Evolutionary conservation across 2,113 vertebrate species (phyloP).

Genomic region (Ciconia maguari): DNA sequence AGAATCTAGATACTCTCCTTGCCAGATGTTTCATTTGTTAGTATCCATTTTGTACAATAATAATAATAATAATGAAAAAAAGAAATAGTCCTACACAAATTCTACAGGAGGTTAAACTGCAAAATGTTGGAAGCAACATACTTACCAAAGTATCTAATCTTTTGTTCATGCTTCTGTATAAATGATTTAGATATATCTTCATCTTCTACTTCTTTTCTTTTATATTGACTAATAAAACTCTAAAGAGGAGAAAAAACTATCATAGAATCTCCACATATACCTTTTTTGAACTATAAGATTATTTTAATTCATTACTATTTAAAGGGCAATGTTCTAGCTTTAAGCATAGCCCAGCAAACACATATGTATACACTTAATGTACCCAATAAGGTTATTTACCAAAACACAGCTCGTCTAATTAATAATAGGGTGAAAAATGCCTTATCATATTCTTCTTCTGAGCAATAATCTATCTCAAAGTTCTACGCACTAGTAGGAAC

Average conservation of each 20-base stretch:
- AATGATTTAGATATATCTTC: conserved; percentile 84
- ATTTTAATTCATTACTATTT: neutral
- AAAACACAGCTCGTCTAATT: neutral
- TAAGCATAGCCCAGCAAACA: neutral
- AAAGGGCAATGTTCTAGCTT: neutral
- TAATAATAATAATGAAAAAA: neutral
- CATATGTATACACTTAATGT: neutral
- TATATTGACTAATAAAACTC: conserved; percentile 89
- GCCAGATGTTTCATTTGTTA: neutral
- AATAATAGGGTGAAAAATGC: neutral
- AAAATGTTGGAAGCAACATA: conserved; percentile 24
- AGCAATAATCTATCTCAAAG: neutral
- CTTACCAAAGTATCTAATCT: conserved; percentile 93
- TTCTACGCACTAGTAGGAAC: neutral
- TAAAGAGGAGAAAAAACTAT: conserved; percentile 43
- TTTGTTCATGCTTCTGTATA: conserved; percentile 86
- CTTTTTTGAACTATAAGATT: neutral
- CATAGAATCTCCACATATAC: neutral
- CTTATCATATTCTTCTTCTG: neutral
- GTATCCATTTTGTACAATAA: neutral
- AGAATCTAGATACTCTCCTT: neutral
- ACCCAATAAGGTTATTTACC: neutral
- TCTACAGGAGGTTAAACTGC: neutral
- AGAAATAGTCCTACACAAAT: neutral
- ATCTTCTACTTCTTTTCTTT: conserved; percentile 73